phyloP scores from a whole-genome alignment of 2,888 invertebrate species.

The Lasioglossum lativentre region DNA sequence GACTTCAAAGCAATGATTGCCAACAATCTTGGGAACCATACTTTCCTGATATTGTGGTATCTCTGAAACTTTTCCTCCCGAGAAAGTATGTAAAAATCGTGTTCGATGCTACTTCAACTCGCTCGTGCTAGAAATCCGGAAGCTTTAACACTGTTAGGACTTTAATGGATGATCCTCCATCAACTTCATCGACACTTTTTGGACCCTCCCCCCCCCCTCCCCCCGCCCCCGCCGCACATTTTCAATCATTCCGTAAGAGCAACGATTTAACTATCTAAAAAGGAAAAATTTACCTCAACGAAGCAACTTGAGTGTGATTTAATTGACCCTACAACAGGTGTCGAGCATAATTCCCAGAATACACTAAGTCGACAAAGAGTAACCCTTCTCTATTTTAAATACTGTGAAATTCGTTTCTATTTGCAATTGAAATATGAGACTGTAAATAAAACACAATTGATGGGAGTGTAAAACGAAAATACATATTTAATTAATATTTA shows the following conservation, averaged over 20 bases:
- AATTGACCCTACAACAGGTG: not conserved
- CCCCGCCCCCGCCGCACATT: not conserved
- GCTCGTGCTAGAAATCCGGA: not conserved
- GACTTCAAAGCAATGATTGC: not conserved
- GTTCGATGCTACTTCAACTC: not conserved
- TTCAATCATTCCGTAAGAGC: not conserved
- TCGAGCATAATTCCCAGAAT: not conserved
- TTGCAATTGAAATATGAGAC: too few relatives aligned
- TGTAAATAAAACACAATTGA: too few relatives aligned
- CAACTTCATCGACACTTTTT: constrained; percentile 7
- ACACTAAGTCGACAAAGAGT: too few relatives aligned
- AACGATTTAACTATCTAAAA: not conserved
- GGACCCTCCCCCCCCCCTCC: not conserved
- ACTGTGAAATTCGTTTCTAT: too few relatives aligned
- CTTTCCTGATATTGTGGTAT: constrained; percentile 1
- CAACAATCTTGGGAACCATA: constrained; percentile 2
- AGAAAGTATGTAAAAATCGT: constrained; percentile 8
- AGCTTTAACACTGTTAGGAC: not conserved
- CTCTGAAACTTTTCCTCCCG: not conserved
- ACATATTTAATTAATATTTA: too few relatives aligned
- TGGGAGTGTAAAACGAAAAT: too few relatives aligned
- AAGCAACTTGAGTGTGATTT: not conserved
- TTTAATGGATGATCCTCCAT: constrained; percentile 10
- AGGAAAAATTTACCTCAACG: not conserved
- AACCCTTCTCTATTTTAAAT: too few relatives aligned